These are phyloP conservation scores for Ailuropoda melanoleuca DNA, from an alignment of 2,113 vertebrate genomes.

Conservation along the genomic window DNA sequence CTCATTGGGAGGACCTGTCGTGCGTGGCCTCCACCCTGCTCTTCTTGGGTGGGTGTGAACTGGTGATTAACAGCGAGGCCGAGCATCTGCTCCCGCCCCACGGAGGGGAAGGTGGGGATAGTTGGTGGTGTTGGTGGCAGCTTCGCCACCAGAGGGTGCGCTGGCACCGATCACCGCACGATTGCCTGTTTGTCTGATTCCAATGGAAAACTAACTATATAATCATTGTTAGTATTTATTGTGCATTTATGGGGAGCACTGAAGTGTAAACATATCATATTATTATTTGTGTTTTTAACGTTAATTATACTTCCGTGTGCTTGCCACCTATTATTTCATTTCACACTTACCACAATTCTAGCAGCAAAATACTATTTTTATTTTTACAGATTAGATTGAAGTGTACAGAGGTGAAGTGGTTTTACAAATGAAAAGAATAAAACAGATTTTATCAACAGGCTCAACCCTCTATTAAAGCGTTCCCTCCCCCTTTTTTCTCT, in stretches of 20 bases:
- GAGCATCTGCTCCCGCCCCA: rapidly evolving
- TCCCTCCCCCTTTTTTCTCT: background rate
- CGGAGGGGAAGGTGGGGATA: rapidly evolving
- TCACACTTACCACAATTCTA: background rate
- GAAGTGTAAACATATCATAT: background rate
- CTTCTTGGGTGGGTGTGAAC: rapidly evolving
- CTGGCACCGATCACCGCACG: background rate
- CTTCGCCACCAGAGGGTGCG: constrained; percentile 56
- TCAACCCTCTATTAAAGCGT: background rate
- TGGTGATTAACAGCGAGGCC: rapidly evolving
- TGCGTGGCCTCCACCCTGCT: rapidly evolving
- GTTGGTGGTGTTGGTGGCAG: background rate
- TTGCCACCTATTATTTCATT: background rate
- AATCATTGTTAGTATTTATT: background rate
- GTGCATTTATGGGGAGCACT: background rate
- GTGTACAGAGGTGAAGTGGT: background rate
- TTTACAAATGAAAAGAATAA: constrained; percentile 9
- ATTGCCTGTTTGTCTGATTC: rapidly evolving
- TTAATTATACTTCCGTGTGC: background rate
- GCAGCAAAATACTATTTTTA: background rate
- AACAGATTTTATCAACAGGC: background rate
- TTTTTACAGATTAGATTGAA: background rate
- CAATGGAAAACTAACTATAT: background rate
- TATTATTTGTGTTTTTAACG: background rate
- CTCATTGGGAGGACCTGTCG: background rate